Base-by-base conservation (phyloP, 2,888 invertebrate species). In the Hydropsyche betteni region DNA sequence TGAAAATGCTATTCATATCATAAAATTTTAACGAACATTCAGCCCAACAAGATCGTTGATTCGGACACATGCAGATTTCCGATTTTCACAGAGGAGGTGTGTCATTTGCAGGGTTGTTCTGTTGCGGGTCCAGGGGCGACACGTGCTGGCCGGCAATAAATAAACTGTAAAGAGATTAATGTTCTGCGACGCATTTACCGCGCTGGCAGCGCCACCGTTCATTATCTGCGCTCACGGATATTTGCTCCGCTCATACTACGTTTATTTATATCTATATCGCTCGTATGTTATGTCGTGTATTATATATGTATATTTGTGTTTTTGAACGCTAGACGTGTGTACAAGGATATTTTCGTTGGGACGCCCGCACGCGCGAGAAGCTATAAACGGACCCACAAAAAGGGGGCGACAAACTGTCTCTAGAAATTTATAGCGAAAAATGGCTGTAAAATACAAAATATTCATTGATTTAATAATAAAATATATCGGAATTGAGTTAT, bases 91-190 rank as follows among this genome's bases (percentile, higher is more conserved):
- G 44, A 8, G 44, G 6, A 44, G 44, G 44, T 44, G 6, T 44
- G 10, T 44, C 44, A 10, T 53, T 53, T 16, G 14, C 24, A 24
- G 58, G 58, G 58, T 24, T 33, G 33, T 14, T 14, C 16, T 7
- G 68, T 68, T 24, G 68, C 34, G 14, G 52, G 14, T 69, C 69
- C 74, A 68, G 68, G 68, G 68, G 68, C 52, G 53, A 68, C 68
- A 68, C 52, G 74, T 68, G 51, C 68, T 68, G 74, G 52, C 70
- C 55, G 73, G 76, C 75, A 77, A 79, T 79, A 79, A 79, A 79
- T 79, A 79, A 79, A 79, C 75, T 78, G 77, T 78, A 79, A 79
- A 76, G 79, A 79, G 79, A 79, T 79, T 79, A 79, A 79, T 79
- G 79, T 74, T 76, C 79, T 74, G 76, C 78, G 78, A 76, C 79